Conservation (phyloP, 2,797 vertebrate species). For the Falco novaeseelandiae region DNA sequence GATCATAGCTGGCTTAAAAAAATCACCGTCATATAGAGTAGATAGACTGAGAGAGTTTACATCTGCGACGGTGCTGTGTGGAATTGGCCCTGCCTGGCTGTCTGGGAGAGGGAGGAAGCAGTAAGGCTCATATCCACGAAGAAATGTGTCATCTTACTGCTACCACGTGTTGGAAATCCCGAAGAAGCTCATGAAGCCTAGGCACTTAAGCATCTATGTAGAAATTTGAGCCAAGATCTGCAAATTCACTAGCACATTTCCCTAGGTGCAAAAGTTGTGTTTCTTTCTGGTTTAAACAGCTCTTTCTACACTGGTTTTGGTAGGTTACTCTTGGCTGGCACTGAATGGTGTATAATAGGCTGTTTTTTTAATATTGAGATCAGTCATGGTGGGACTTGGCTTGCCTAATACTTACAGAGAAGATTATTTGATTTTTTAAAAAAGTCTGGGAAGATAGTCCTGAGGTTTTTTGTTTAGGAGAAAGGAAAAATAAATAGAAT, state of each 20-base stretch:
- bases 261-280: background rate
- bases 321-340: background rate
- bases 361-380: background rate
- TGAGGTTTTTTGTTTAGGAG: background rate
- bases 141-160: background rate
- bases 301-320: background rate
- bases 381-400: background rate
- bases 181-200: background rate
- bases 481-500: background rate
- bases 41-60: background rate
- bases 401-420: background rate
- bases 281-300: background rate
- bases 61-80: background rate
- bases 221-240: background rate
- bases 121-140: background rate
- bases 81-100: background rate
- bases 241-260: background rate
- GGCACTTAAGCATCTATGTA: accelerated
- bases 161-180: accelerated
- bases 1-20: background rate
- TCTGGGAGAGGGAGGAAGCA: background rate
- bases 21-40: background rate
- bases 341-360: background rate
- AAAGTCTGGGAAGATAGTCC: background rate
- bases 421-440: background rate